A percentile compares a stretch with the other conserved stretches of the same genome.
Conservation (phyloP, 2,888 invertebrate species). For the Dioctria rufipes region DNA sequence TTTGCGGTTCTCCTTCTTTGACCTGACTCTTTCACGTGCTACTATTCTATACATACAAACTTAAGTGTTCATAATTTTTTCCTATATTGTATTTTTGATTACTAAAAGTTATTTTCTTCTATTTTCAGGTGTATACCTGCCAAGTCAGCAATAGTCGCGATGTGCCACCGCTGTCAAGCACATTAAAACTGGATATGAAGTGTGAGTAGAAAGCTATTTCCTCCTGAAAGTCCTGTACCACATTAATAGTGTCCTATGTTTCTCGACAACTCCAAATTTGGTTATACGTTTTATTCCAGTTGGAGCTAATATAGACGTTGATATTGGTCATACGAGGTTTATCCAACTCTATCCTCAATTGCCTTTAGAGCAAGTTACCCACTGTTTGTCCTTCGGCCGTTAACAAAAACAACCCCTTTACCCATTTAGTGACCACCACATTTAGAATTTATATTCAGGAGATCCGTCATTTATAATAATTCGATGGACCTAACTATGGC, state of each 20-base stretch:
- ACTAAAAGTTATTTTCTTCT: slow-evolving; percentile 48
- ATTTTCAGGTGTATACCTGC: slow-evolving; percentile 70
- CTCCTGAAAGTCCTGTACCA: background rate
- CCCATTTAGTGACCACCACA: slow-evolving; percentile 2
- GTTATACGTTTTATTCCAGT: background rate
- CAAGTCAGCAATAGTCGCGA: slow-evolving; percentile 71
- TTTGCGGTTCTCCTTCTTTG: slow-evolving; percentile 1
- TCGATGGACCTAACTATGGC: background rate
- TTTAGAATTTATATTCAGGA: slow-evolving; percentile 5
- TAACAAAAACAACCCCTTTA: background rate
- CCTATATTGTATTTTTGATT: slow-evolving; percentile 35
- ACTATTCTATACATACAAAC: too few species aligned
- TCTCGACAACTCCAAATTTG: background rate
- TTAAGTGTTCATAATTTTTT: background rate
- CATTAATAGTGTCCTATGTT: too few species aligned
- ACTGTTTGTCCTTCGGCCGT: too few species aligned
- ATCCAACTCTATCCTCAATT: too few species aligned
- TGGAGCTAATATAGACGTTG: too few species aligned
- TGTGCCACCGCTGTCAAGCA: slow-evolving; percentile 69
- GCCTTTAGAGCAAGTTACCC: too few species aligned
- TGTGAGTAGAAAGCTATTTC: slow-evolving; percentile 65
- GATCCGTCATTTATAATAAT: background rate
- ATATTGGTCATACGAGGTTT: too few species aligned
- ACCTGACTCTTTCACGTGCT: too few species aligned
- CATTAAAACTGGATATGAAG: slow-evolving; percentile 70